phyloP scores from a whole-genome alignment of 2,113 vertebrate species.

The Pholis gunnellus region DNA sequence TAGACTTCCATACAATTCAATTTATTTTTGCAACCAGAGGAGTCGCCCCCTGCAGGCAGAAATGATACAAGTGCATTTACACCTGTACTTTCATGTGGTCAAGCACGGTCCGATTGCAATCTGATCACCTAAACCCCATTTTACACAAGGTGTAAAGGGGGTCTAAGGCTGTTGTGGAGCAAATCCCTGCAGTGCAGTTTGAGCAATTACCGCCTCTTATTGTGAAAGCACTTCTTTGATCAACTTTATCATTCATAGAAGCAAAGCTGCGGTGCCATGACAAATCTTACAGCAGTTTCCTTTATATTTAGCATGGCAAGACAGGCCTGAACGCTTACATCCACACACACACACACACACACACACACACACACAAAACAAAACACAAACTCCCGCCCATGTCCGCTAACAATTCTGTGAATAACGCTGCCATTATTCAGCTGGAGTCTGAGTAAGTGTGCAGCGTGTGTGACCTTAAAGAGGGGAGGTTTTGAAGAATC shows the following conservation, averaged over 20 bases:
- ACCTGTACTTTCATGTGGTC: too few species aligned
- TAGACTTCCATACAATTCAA: too few species aligned
- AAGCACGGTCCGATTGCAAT: too few species aligned
- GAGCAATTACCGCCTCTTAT: neutral
- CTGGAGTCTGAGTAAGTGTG: constrained; percentile 41
- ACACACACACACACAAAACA: neutral
- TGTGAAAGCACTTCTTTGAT: neutral
- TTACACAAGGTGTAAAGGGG: neutral
- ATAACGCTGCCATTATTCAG: constrained; percentile 42
- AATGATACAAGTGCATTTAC: neutral
- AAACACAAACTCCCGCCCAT: neutral
- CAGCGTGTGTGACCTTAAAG: constrained; percentile 70
- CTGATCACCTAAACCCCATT: neutral
- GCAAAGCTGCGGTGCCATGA: neutral
- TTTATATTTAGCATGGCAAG: neutral
- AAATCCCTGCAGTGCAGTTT: neutral
- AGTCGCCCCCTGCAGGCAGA: neutral
- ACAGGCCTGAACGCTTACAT: neutral
- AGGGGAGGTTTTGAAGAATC: constrained; percentile 56
- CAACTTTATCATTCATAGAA: neutral
- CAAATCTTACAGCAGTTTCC: neutral
- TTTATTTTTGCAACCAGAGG: neutral
- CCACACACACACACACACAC: constrained; percentile 7
- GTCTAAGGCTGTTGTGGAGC: neutral
- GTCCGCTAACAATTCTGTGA: constrained; percentile 43